phyloP scores from a whole-genome alignment of 2,797 vertebrate species.

The Gila robusta region DNA sequence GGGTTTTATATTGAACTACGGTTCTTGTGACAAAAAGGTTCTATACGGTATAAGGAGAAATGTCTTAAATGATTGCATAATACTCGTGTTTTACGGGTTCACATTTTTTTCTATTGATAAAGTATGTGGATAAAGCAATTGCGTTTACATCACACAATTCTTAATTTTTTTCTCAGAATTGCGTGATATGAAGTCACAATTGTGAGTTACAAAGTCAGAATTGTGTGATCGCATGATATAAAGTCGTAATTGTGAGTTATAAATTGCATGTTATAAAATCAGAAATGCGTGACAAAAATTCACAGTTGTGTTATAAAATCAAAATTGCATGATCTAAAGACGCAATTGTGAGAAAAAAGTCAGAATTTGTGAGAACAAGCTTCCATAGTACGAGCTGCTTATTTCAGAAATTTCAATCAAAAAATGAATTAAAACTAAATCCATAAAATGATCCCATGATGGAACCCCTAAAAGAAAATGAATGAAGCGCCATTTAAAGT shows the following conservation, averaged over 20 bases:
- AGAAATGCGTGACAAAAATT: neutral
- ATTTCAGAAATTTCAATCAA: neutral
- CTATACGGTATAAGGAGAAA: neutral
- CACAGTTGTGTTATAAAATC: neutral
- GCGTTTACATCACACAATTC: neutral
- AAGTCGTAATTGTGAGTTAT: neutral
- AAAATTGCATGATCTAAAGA: neutral
- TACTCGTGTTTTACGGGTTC: too few relatives aligned
- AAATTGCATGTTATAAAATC: too few relatives aligned
- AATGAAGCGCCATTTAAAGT: too few relatives aligned
- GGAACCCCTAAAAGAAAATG: too few relatives aligned
- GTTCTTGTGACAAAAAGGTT: neutral
- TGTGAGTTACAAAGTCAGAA: neutral
- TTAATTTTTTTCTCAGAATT: neutral
- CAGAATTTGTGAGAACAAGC: too few relatives aligned
- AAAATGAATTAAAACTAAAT: neutral
- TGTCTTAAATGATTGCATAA: neutral
- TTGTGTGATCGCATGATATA: too few relatives aligned
- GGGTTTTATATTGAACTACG: neutral
- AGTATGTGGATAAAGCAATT: too few relatives aligned
- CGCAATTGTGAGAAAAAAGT: neutral
- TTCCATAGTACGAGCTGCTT: neutral
- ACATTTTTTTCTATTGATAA: too few relatives aligned
- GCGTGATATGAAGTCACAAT: neutral
- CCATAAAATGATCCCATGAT: too few relatives aligned